A percentile compares a stretch with the other conserved stretches of the same genome.
phyloP scores from a whole-genome alignment of 2,888 invertebrate species.

The Parascotia fuliginaria region DNA sequence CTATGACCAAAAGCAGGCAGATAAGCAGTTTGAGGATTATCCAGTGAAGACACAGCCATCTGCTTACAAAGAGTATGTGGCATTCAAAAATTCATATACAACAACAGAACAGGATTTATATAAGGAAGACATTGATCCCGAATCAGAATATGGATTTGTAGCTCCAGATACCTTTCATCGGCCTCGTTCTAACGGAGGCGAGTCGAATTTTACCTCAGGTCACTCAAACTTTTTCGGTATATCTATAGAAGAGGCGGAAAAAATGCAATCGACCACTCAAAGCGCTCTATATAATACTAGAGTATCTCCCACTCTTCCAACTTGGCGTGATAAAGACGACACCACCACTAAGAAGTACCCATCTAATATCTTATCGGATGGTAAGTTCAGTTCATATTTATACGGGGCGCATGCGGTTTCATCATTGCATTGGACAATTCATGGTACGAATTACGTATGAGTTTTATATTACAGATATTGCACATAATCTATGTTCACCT shows the following conservation, averaged over 20 bases:
- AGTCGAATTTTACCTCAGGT: slow-evolving; percentile 84
- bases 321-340: slow-evolving; percentile 75
- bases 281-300: slow-evolving; percentile 79
- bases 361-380: slow-evolving; percentile 68
- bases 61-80: slow-evolving; percentile 41
- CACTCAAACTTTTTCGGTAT: slow-evolving; percentile 88
- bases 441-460: slow-evolving; percentile 7
- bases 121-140: not conserved
- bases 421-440: slow-evolving; percentile 11
- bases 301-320: slow-evolving; percentile 88
- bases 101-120: too few species aligned
- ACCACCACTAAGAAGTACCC: slow-evolving; percentile 78
- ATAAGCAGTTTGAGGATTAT: slow-evolving; percentile 44
- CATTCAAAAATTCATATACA: too few species aligned
- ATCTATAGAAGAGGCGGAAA: slow-evolving; percentile 86
- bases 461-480: too few species aligned
- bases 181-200: slow-evolving; percentile 42
- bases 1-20: slow-evolving; percentile 57
- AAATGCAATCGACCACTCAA: slow-evolving; percentile 80
- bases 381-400: slow-evolving; percentile 57
- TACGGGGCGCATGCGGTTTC: slow-evolving; percentile 49
- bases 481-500: too few species aligned
- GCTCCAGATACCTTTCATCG: slow-evolving; percentile 55
- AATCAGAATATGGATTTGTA: slow-evolving; percentile 43
- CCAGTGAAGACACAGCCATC: slow-evolving; percentile 42